phyloP scores from a whole-genome alignment of 1,140 invertebrate species.

The Pemphigus obesinymphae region DNA sequence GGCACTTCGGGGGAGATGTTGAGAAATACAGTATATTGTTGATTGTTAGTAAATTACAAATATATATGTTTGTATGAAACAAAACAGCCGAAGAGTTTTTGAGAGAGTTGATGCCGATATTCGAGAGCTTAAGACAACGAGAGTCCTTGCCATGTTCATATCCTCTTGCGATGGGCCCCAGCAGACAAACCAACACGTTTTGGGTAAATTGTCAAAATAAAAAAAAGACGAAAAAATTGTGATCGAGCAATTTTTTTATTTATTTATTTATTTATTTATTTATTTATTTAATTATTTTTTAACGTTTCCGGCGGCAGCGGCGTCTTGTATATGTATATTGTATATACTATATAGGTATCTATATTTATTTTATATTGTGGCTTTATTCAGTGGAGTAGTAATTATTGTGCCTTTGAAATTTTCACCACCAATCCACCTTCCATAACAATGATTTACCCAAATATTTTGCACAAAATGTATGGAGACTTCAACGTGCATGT shows the following conservation, averaged over 20 bases:
- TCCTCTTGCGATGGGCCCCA: conserved; percentile 71
- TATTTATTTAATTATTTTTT: too few species aligned
- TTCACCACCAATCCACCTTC: too few species aligned
- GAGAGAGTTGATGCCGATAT: conserved; percentile 87
- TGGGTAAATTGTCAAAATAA: conserved; percentile 42
- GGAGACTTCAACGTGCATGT: too few species aligned
- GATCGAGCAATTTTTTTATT: neutral
- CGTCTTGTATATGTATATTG: neutral
- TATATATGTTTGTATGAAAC: neutral
- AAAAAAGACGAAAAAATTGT: neutral
- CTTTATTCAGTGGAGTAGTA: neutral
- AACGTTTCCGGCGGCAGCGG: neutral
- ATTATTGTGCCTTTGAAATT: too few species aligned
- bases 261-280: neutral
- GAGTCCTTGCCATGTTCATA: conserved; percentile 81
- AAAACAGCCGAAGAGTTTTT: conserved; percentile 79
- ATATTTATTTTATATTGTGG: too few species aligned
- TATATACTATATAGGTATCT: neutral
- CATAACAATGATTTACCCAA: too few species aligned
- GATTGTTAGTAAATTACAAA: neutral
- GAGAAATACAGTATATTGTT: neutral
- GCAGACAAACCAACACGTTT: conserved; percentile 43
- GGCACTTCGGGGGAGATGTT: conserved; percentile 22
- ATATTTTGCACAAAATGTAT: too few species aligned
- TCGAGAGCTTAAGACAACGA: conserved; percentile 81